A percentile compares a stretch with the other conserved stretches of the same genome.
phyloP scores from a whole-genome alignment of 2,888 invertebrate species.

The Tridacna gigas region DNA sequence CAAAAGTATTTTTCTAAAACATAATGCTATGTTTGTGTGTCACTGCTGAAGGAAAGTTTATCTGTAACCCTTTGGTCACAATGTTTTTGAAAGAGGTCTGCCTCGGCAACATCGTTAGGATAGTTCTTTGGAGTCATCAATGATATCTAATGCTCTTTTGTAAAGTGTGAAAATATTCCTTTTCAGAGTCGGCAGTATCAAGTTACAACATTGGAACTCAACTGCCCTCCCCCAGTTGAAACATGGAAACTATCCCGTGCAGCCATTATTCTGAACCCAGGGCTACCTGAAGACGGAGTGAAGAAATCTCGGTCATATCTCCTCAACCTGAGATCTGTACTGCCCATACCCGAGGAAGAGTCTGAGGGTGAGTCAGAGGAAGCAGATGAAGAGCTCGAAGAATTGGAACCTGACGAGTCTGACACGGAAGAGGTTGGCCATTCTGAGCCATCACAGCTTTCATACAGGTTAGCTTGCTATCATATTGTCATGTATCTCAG shows the following conservation, averaged over 20 bases:
- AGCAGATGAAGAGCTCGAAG: conserved; percentile 70
- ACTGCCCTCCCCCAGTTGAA: conserved; percentile 73
- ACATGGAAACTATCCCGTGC: conserved; percentile 77
- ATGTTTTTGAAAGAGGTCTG: no score
- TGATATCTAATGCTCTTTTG: no score
- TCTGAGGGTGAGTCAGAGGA: conserved; percentile 66
- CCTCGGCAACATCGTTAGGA: no score
- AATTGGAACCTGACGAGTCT: conserved; percentile 62
- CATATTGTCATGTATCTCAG: no score
- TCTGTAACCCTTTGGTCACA: no score
- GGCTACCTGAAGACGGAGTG: conserved; percentile 77
- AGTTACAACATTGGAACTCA: conserved; percentile 73
- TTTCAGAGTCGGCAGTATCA: conserved; percentile 80
- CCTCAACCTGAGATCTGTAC: conserved; percentile 72
- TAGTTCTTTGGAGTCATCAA: no score
- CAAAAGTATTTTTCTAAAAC: no score
- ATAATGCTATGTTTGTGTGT: no score
- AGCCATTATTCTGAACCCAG: conserved; percentile 80
- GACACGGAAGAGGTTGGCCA: conserved; percentile 64
- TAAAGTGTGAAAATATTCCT: background rate
- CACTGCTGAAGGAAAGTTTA: no score
- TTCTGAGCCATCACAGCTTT: conserved; percentile 81
- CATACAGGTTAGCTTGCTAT: conserved; percentile 69
- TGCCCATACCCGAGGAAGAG: conserved; percentile 64
- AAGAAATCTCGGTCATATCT: conserved; percentile 80